Base-by-base conservation (phyloP, 1,140 invertebrate species). In the Drosophila equinoxialis region DNA sequence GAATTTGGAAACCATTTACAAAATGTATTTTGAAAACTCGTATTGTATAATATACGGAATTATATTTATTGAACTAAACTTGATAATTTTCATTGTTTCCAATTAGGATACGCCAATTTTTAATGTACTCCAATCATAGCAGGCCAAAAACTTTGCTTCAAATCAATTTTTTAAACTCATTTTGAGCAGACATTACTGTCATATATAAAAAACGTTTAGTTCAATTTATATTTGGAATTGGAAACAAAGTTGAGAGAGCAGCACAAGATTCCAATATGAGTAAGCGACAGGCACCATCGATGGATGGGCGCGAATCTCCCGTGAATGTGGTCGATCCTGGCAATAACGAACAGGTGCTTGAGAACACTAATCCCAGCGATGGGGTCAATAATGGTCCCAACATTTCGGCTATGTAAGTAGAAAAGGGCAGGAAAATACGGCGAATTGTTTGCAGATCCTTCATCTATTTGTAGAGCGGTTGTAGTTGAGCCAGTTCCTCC, bases 41-140 rank as follows among this genome's bases (percentile, higher is more conserved):
- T 69, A 76, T 75, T 69, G 20, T 30, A 30, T 30, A 76, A 76
- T 37, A 35, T 64, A 71, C 63, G 61, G 61, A 72, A 62, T 70
- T 72, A 10, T 70, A 68, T 69, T 67, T 68, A 59, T 74, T 33
- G 30, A 58, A n/a, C 11, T n/a, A 33, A 3, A 10, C 4, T 13
- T 55, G 20, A 55, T 8, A 1, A 30, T 30, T 30, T 30, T 6
- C 3, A 30, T 30, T 30, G 30, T 30, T 30, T 6, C 3, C 30
- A 30, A 30, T 30, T 30, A 30, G 30, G 0, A 30, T 30, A 30
- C 0, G 6, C 5, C 30, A 30, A 5, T 30, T 30, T 1, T 30
- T 6, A 30, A 30, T 6, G 30, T 26, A 30, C 6, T 30, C 3
- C 1, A 30, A 30, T 30, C 30, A 30, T 30, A 30, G 30, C 30